Base-by-base conservation (phyloP, 2,797 vertebrate genomes). In the Ptychadena robeensis region DNA sequence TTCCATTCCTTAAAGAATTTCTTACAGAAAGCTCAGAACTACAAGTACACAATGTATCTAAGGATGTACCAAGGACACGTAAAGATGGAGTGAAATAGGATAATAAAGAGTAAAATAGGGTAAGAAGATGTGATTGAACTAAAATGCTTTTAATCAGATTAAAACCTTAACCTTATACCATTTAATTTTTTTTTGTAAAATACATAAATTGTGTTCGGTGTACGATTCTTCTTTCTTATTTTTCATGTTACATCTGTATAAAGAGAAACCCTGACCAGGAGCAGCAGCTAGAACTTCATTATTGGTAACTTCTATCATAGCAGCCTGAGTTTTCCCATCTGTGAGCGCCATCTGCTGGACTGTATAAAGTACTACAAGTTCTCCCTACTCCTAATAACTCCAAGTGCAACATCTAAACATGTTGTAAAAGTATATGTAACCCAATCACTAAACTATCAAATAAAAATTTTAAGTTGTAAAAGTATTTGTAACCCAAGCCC, bases 271-370 rank as follows among this genome's bases (percentile, higher is more conserved):
- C 18, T 48, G 44, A 48, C 18, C 44, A 53, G 44, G 44, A 22
- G 18, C 44, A 53, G 44, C 4, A 6, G 0, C 44, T 22, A 53
- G 18, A 48, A 48, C 5, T 53, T 18, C 22, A 22, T 22, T 22
- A 53, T 22, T 44, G 14, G 14, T 53, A 18, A 3, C 0, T n/a
- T 53, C 18, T 53, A n/a, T 53, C 18, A 22, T 22, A 22, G 1
- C 44, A 48, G 40, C 44, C 6, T 53, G 6, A 15, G 22, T 53
- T 53, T 53, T 18, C 44, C 22, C 18, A 53, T 53, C 67, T 34
- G 3, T 57, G 32, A 61, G 66, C 59, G 66, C 77, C 77, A 79
- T 79, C 77, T 79, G 25, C 77, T 59, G 66, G 44, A 61, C 35
- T 8, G 27, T 1, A 30, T 28, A 38, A 4, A 27, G 64, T 18